A percentile compares a stretch with the other conserved stretches of the same genome.
Evolutionary conservation across 2,113 vertebrate genomes (phyloP).

Genomic region (Rhea pennata): DNA sequence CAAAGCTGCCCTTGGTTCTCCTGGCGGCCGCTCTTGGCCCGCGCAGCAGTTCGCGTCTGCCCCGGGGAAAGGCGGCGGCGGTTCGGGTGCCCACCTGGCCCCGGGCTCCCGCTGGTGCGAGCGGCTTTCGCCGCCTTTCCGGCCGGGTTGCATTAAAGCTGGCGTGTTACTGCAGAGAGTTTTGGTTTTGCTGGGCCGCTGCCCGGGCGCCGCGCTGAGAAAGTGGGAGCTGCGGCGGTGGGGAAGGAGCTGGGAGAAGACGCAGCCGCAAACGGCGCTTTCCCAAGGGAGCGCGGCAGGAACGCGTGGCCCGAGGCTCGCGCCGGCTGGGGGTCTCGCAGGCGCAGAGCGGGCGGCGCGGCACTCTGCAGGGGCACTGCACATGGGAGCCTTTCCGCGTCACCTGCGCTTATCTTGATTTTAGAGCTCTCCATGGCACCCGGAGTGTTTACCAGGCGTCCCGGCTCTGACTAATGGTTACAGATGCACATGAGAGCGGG

Average conservation of each 20-base stretch:
- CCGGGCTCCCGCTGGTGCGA: fast-evolving
- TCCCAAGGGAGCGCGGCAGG: neutral
- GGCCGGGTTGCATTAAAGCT: neutral
- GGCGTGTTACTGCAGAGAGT: neutral
- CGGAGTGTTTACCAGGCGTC: conserved; percentile 63
- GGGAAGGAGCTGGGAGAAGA: neutral
- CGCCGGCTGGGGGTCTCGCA: too few species aligned
- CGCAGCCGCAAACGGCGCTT: neutral
- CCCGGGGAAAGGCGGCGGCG: fast-evolving
- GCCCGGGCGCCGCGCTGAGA: too few species aligned
- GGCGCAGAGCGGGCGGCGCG: neutral
- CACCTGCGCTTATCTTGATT: conserved; percentile 30
- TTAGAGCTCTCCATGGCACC: conserved; percentile 53
- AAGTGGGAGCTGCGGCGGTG: too few species aligned
- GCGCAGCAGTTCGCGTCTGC: neutral
- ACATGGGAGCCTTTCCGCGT: conserved; percentile 41
- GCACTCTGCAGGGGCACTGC: neutral
- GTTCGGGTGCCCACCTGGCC: neutral
- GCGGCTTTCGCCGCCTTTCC: neutral
- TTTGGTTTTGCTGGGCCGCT: neutral
- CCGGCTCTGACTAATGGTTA: conserved; percentile 67
- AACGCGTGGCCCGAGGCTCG: too few species aligned
- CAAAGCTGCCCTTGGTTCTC: neutral
- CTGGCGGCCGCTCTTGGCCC: too few species aligned
- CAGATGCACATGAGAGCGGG: conserved; percentile 64